Conservation (phyloP, 1,140 invertebrate genomes). For the Aphidius ervi region DNA sequence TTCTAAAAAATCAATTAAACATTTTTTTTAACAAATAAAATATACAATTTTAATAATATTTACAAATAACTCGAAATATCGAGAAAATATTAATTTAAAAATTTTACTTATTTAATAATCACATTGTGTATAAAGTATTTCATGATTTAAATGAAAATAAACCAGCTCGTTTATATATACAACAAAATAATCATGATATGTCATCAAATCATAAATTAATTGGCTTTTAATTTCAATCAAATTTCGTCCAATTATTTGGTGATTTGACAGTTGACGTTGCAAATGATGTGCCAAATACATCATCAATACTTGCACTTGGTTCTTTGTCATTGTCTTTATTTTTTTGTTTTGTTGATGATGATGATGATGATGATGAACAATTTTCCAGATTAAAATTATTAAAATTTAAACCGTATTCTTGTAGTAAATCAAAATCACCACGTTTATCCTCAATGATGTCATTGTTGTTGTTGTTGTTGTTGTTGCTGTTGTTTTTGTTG, state of each 20-base stretch:
- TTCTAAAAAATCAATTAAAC: too few relatives aligned
- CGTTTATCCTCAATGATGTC: conserved; percentile 22
- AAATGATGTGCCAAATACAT: conserved; percentile 40
- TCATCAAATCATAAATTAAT: not conserved
- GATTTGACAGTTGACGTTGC: conserved; percentile 40
- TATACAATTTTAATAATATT: too few relatives aligned
- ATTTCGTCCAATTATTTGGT: conserved; percentile 52
- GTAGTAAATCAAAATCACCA: conserved; percentile 54
- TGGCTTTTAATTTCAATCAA: conserved; percentile 36
- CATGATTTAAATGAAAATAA: too few relatives aligned
- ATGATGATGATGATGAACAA: conserved; percentile 31
- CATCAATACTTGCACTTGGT: conserved; percentile 38
- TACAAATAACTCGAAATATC: too few relatives aligned
- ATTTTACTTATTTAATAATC: conserved; percentile 7
- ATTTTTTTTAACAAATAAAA: too few relatives aligned
- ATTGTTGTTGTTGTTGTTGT: too few relatives aligned
- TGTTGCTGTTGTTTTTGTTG: too few relatives aligned
- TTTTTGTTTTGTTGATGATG: conserved; percentile 16
- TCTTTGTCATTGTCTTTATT: conserved; percentile 30
- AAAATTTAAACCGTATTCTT: conserved; percentile 57
- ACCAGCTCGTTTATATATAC: too few relatives aligned
- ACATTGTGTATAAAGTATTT: not conserved
- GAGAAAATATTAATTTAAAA: not conserved
- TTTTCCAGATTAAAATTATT: conserved; percentile 48
- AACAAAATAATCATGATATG: conserved; percentile 15